phyloP scores from a whole-genome alignment of 2,888 invertebrate species.

The Apantesis nais region DNA sequence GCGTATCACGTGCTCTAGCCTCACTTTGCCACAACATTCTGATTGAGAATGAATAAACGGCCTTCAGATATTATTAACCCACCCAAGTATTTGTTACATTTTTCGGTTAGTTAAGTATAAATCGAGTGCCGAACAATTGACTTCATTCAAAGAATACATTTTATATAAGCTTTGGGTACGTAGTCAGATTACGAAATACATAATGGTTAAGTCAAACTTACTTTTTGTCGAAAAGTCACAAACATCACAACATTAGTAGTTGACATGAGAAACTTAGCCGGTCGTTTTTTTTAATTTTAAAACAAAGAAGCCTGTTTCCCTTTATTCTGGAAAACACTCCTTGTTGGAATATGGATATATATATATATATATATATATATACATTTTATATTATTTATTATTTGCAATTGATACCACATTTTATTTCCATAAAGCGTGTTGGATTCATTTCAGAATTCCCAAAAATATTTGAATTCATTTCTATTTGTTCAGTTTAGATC shows the following conservation, averaged over 20 bases:
- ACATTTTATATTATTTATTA: too few relatives aligned
- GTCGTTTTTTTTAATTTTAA: too few relatives aligned
- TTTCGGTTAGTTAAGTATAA: conserved; percentile 37
- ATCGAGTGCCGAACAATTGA: background rate
- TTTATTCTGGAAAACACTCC: too few relatives aligned
- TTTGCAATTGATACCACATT: too few relatives aligned
- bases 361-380: too few relatives aligned
- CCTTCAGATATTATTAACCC: conserved; percentile 42
- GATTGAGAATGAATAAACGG: conserved; percentile 58
- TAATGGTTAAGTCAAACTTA: background rate
- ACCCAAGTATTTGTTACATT: conserved; percentile 25
- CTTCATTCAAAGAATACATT: background rate
- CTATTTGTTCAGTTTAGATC: background rate
- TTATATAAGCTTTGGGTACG: background rate
- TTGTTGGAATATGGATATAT: too few relatives aligned
- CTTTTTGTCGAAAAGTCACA: background rate
- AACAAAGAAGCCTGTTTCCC: too few relatives aligned
- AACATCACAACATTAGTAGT: background rate
- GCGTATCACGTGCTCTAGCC: conserved; percentile 56
- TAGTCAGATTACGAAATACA: background rate
- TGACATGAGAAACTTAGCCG: too few relatives aligned
- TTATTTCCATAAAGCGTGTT: too few relatives aligned
- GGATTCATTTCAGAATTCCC: too few relatives aligned
- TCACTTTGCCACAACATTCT: conserved; percentile 53
- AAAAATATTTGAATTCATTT: background rate